phyloP scores from a whole-genome alignment of 1,140 invertebrate species.

The Leptopilina boulardi region DNA sequence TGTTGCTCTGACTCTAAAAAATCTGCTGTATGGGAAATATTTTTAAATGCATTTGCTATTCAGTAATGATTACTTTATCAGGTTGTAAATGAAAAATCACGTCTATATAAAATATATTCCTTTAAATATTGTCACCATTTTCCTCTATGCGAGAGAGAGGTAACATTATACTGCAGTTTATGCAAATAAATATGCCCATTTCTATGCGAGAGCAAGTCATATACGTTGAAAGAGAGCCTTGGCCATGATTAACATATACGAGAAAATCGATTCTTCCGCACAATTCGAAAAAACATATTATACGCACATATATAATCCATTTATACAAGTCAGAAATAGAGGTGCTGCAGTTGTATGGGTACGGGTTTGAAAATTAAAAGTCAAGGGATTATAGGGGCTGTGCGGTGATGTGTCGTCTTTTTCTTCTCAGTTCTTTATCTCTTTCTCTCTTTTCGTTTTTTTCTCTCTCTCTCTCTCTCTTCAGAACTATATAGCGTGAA shows the following conservation, averaged over 20 bases:
- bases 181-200: constrained; percentile 14
- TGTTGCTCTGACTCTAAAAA: no score
- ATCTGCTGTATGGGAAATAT: no score
- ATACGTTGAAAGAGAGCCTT: constrained; percentile 8
- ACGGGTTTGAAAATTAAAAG: constrained; percentile 14
- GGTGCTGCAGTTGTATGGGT: not conserved
- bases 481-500: not conserved
- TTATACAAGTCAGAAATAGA: not conserved
- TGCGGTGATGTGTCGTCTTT: not conserved
- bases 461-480: not conserved
- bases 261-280: constrained; percentile 12
- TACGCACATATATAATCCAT: constrained; percentile 11
- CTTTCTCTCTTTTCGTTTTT: not conserved
- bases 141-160: not conserved
- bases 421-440: not conserved
- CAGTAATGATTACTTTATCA: no score
- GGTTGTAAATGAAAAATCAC: not conserved
- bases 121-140: constrained; percentile 14
- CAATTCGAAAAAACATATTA: constrained; percentile 17
- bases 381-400: constrained; percentile 10
- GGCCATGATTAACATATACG: constrained; percentile 1
- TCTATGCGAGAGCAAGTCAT: constrained; percentile 4
- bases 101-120: not conserved
- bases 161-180: constrained; percentile 2
- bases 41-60: no score